These are phyloP conservation scores for Sebastolobus alascanus DNA, from an alignment of 2,797 vertebrate genomes.

Conservation along the genomic window DNA sequence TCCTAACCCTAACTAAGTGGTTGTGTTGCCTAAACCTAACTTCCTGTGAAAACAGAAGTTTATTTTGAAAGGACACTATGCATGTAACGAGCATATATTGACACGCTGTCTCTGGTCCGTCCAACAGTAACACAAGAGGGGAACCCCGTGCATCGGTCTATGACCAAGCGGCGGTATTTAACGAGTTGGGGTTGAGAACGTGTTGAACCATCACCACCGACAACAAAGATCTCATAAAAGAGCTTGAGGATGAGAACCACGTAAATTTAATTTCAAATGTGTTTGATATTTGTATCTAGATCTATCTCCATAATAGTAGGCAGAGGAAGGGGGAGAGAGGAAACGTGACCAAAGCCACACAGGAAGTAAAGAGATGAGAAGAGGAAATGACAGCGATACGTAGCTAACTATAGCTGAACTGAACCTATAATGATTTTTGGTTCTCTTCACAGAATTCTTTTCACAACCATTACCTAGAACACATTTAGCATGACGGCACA, in stretches of 20 bases:
- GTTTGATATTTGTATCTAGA: background rate
- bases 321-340: background rate
- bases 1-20: no score
- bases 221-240: background rate
- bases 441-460: background rate
- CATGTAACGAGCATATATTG: no score
- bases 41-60: no score
- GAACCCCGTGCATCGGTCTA: no score
- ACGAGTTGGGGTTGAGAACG: no score
- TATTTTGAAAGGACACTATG: no score
- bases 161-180: no score
- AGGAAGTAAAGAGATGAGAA: background rate
- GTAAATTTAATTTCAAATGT: background rate
- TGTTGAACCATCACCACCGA: background rate
- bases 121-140: no score
- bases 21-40: no score
- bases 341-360: background rate
- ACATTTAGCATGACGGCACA: background rate
- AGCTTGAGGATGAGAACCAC: background rate
- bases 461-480: background rate
- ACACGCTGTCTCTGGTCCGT: no score
- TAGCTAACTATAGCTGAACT: background rate
- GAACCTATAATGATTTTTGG: background rate
- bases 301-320: background rate
- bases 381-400: background rate